Evolutionary conservation across 2,797 vertebrate genomes (phyloP).

Genomic region (Sebastes minor): DNA sequence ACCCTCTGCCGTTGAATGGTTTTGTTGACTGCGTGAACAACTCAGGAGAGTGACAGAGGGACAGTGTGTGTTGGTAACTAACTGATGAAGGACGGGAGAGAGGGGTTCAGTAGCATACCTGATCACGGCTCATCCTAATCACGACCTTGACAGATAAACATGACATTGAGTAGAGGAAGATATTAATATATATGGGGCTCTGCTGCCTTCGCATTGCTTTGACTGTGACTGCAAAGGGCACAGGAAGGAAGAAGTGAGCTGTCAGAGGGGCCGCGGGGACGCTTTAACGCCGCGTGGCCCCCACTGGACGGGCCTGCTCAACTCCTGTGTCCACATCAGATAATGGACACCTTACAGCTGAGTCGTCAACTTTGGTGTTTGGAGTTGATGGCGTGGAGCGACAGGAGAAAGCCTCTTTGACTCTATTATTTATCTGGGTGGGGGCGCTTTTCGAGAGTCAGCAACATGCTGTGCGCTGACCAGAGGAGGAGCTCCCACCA

Average conservation of each 20-base stretch:
- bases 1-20: conserved; percentile 70
- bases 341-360: conserved; percentile 73
- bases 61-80: neutral
- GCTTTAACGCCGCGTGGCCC: conserved; percentile 39
- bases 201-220: conserved; percentile 34
- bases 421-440: conserved; percentile 71
- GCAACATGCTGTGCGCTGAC: conserved; percentile 52
- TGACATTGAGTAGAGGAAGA: conserved; percentile 59
- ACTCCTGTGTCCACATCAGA: conserved; percentile 55
- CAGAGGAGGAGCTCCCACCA: conserved; percentile 36
- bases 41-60: conserved; percentile 41
- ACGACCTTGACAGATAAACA: conserved; percentile 77
- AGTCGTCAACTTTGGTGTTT: conserved; percentile 63
- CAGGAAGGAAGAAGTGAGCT: conserved; percentile 53
- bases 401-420: conserved; percentile 64
- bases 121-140: conserved; percentile 77
- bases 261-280: conserved; percentile 55
- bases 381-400: conserved; percentile 63
- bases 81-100: conserved; percentile 8
- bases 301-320: conserved; percentile 34
- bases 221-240: conserved; percentile 65
- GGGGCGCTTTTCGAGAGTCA: conserved; percentile 55
- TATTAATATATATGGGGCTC: conserved; percentile 70
- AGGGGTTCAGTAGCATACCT: conserved; percentile 57
- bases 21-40: conserved; percentile 71